phyloP scores from a whole-genome alignment of 2,113 vertebrate species.

The Dicentrarchus labrax region DNA sequence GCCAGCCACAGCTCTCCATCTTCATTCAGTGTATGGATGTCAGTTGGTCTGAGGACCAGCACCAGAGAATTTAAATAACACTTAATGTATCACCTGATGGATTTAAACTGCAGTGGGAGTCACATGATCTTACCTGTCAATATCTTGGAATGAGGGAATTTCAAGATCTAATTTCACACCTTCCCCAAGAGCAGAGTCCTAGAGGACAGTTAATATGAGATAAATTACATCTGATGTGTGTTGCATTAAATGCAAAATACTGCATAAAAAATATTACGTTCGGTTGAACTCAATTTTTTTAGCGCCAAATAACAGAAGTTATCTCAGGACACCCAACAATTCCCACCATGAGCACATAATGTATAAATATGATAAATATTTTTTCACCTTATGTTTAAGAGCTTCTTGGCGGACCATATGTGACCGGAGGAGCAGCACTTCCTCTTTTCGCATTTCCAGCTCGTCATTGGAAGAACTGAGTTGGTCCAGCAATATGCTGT shows the following conservation, averaged over 20 bases:
- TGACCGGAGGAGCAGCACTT: slow-evolving; percentile 95
- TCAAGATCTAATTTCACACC: slow-evolving; percentile 72
- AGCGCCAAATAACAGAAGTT: too few species aligned
- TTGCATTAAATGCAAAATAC: background rate
- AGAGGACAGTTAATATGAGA: background rate
- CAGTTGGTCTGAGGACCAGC: slow-evolving; percentile 84
- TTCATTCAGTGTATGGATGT: slow-evolving; percentile 92
- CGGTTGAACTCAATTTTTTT: too few species aligned
- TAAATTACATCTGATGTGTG: background rate
- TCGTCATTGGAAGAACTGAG: slow-evolving; percentile 93
- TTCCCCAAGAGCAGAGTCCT: slow-evolving; percentile 73
- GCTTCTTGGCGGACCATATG: slow-evolving; percentile 95
- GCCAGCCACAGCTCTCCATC: slow-evolving; percentile 98
- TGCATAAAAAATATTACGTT: background rate
- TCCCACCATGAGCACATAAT: too few species aligned
- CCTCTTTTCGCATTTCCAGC: slow-evolving; percentile 95
- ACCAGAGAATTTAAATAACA: slow-evolving; percentile 17
- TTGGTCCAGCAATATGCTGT: slow-evolving; percentile 92
- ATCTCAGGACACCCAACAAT: too few species aligned
- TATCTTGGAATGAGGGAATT: slow-evolving; percentile 54
- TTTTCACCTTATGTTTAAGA: slow-evolving; percentile 90
- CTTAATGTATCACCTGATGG: background rate
- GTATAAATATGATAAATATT: background rate
- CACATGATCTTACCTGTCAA: slow-evolving; percentile 57
- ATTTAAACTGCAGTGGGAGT: background rate